These are phyloP conservation scores for Hippolais icterina DNA, from an alignment of 2,113 vertebrate species.

Conservation along the genomic window DNA sequence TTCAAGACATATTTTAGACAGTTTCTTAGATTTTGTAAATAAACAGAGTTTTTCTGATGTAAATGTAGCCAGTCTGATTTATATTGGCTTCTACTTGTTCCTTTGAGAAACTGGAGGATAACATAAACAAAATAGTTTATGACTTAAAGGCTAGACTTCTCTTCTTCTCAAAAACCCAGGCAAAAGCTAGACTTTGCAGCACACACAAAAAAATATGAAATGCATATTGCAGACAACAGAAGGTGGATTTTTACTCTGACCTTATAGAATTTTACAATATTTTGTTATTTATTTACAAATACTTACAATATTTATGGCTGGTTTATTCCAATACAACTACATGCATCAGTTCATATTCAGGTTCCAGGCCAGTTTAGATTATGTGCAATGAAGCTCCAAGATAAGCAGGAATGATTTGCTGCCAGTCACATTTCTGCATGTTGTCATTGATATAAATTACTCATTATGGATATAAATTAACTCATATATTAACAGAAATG, in stretches of 20 bases:
- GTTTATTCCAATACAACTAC: neutral
- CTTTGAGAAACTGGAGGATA: neutral
- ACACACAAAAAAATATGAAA: neutral
- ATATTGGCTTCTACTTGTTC: neutral
- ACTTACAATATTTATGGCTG: too few relatives aligned
- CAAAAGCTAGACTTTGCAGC: neutral
- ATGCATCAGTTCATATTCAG: neutral
- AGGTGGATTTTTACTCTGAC: neutral
- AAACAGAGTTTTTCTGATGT: neutral
- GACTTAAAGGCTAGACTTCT: neutral
- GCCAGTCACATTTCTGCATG: neutral
- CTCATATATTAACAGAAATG: neutral
- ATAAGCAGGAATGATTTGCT: neutral
- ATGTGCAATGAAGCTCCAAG: neutral
- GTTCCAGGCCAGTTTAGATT: neutral
- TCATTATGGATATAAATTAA: neutral
- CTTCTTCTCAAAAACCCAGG: neutral
- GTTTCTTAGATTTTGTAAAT: neutral
- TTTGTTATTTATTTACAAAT: neutral
- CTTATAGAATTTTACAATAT: neutral
- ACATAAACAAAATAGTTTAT: neutral
- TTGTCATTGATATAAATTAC: neutral
- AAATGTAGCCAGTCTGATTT: neutral
- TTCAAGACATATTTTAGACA: neutral
- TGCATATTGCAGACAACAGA: neutral